Conservation (phyloP, 1,140 invertebrate genomes). For the Drosophila lini region DNA sequence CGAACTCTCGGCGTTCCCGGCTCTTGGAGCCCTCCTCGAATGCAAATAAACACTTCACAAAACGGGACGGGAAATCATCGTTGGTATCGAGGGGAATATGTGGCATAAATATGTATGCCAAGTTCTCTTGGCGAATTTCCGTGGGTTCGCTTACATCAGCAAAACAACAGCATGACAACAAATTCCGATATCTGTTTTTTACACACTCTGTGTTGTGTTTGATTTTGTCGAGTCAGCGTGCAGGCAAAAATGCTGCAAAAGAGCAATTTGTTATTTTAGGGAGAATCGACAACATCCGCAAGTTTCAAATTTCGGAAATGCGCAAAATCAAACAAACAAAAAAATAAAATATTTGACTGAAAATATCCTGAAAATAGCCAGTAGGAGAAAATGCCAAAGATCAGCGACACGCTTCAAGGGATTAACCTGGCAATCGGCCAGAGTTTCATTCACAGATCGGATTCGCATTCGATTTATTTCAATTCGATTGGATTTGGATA, state of each 20-base stretch:
- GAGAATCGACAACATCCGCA: conserved; percentile 35
- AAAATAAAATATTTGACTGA: conserved; percentile 1
- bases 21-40: conserved; percentile 12
- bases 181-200: conserved; percentile 24
- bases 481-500: background rate
- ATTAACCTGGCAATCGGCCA: conserved; percentile 37
- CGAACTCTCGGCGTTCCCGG: background rate
- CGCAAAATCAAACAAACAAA: conserved; percentile 5
- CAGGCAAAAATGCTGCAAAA: conserved; percentile 16
- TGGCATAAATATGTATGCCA: conserved; percentile 33
- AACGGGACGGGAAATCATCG: conserved; percentile 27
- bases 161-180: conserved; percentile 15
- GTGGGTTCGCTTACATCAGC: conserved; percentile 34
- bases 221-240: conserved; percentile 27
- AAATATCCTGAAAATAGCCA: conserved; percentile 47
- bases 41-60: conserved; percentile 66
- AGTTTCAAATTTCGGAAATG: conserved; percentile 50
- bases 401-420: conserved; percentile 49
- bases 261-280: conserved; percentile 25
- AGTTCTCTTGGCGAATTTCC: conserved; percentile 24
- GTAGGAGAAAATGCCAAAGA: conserved; percentile 57
- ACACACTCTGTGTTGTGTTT: conserved; percentile 12
- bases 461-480: conserved; percentile 12
- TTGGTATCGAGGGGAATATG: conserved; percentile 5
- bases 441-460: conserved; percentile 13